Conservation (phyloP, 2,113 vertebrate genomes). For the Actinemys pallida region DNA sequence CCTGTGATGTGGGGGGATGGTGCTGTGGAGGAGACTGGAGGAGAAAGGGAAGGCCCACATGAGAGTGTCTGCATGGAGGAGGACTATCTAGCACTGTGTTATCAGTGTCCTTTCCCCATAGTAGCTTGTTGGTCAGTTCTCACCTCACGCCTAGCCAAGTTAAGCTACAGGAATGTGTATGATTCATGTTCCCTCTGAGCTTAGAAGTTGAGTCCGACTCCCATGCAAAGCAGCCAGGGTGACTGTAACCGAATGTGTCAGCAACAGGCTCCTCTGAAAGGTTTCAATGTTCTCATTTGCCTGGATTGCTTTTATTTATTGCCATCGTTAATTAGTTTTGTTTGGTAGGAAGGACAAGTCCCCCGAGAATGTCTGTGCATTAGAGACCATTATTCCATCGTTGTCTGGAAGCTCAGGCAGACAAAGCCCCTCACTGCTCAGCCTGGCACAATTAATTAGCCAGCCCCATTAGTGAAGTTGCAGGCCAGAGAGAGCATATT, state of each 20-base stretch:
- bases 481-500: neutral
- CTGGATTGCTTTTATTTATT: constrained; percentile 57
- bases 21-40: neutral
- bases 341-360: constrained; percentile 49
- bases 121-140: fast-evolving
- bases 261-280: fast-evolving
- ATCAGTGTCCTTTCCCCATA: neutral
- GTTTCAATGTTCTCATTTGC: neutral
- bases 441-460: constrained; percentile 51
- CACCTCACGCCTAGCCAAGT: fast-evolving
- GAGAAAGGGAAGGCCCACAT: neutral
- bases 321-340: constrained; percentile 50
- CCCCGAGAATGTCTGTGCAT: constrained; percentile 17
- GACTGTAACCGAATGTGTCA: neutral
- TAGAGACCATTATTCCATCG: constrained; percentile 61
- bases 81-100: neutral
- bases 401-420: constrained; percentile 33
- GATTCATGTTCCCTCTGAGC: neutral
- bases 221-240: neutral
- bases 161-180: neutral
- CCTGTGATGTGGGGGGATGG: neutral
- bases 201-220: fast-evolving
- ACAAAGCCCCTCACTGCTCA: constrained; percentile 20
- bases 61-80: neutral
- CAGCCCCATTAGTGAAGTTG: neutral